A percentile compares a stretch with the other conserved stretches of the same genome.
These are phyloP conservation scores for Orchestia grillus DNA, from an alignment of 1,140 invertebrate species.

Conservation along the genomic window DNA sequence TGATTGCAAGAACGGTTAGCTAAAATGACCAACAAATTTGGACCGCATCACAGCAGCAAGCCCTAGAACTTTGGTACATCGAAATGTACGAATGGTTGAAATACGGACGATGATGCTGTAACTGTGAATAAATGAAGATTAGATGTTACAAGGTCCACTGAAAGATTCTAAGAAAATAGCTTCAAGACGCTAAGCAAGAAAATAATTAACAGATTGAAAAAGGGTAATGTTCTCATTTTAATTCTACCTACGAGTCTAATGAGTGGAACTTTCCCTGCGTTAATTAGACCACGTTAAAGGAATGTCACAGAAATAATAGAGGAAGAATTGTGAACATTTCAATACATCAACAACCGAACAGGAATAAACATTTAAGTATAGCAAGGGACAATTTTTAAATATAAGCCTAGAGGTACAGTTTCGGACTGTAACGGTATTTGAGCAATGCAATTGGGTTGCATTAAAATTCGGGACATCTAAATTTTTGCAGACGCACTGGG, in stretches of 20 bases:
- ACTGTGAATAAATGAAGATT: background rate
- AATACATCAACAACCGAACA: background rate
- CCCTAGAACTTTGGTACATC: no score
- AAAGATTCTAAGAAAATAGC: background rate
- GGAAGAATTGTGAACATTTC: background rate
- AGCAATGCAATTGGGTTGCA: background rate
- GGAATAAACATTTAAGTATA: background rate
- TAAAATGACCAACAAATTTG: background rate
- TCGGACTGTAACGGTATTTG: background rate
- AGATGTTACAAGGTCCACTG: background rate
- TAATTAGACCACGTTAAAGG: background rate
- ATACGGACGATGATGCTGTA: no score
- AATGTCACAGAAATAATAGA: background rate
- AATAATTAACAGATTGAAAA: background rate
- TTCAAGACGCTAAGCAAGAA: background rate
- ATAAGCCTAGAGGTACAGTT: background rate
- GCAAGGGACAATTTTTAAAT: background rate
- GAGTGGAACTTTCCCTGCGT: background rate
- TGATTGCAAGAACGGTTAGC: background rate
- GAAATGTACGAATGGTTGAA: no score
- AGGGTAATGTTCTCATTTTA: background rate
- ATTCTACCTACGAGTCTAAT: background rate
- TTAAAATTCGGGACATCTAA: background rate
- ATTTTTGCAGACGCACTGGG: background rate
- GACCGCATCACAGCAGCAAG: no score